These are phyloP conservation scores for Ascidia mentula DNA, from an alignment of 23 tunicate genomes.

Conservation along the genomic window DNA sequence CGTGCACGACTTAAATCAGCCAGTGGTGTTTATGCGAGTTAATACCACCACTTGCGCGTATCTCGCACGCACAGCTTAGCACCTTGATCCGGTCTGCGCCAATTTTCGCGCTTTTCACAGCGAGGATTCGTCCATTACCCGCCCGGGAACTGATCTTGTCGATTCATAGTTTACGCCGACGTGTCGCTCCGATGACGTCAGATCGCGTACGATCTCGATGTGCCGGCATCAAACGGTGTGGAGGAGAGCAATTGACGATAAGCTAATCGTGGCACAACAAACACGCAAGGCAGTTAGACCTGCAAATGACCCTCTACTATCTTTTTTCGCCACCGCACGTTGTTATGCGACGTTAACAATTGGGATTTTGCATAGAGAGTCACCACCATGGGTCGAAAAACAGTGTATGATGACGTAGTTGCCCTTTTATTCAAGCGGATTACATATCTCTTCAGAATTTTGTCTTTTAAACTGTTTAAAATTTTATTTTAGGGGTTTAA, in stretches of 20 bases:
- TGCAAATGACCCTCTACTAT: no score
- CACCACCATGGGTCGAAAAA: no score
- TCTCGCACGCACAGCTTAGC: not conserved
- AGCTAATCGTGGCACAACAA: not conserved
- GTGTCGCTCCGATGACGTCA: not conserved
- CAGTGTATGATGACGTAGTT: no score
- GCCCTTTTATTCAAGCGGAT: no score
- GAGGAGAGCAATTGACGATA: not conserved
- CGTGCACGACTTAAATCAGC: not conserved
- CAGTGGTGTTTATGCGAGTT: not conserved
- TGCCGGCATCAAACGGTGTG: not conserved
- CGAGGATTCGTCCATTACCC: not conserved
- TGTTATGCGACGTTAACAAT: no score
- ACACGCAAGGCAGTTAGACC: not conserved
- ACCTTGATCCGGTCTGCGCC: not conserved
- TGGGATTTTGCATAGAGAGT: no score
- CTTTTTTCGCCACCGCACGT: no score
- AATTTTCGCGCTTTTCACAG: not conserved
- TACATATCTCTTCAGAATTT: no score
- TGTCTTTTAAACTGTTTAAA: no score
- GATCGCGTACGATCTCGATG: not conserved
- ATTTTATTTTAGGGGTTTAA: no score
- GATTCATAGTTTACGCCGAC: not conserved
- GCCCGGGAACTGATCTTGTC: not conserved
- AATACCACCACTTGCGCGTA: not conserved